phyloP scores from a whole-genome alignment of 2,113 vertebrate genomes.

The Heterotis niloticus region DNA sequence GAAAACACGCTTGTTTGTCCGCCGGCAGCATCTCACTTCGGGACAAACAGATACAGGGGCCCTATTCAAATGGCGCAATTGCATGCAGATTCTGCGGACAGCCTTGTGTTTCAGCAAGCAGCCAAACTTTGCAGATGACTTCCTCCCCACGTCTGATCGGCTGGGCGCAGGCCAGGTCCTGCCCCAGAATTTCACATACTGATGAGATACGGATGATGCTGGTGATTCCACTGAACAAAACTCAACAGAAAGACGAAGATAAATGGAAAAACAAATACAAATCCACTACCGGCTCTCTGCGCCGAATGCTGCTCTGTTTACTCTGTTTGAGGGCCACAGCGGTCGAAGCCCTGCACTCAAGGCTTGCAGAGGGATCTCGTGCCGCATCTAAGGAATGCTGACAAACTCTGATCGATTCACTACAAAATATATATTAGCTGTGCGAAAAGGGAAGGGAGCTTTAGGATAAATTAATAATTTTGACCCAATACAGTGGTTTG shows the following conservation, averaged over 20 bases:
- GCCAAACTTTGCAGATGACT: conserved; percentile 62
- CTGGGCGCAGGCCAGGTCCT: conserved; percentile 52
- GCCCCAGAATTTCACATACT: conserved; percentile 45
- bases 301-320: too few relatives aligned
- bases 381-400: too few relatives aligned
- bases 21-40: conserved; percentile 40
- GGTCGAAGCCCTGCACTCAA: too few relatives aligned
- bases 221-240: conserved; percentile 32
- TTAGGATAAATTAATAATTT: too few relatives aligned
- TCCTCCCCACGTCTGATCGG: conserved; percentile 69
- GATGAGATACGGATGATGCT: conserved; percentile 49
- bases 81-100: conserved; percentile 62
- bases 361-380: too few relatives aligned
- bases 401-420: too few relatives aligned
- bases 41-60: conserved; percentile 61
- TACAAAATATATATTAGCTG: too few relatives aligned
- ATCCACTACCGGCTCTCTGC: too few relatives aligned
- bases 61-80: conserved; percentile 33
- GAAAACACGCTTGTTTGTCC: conserved; percentile 34
- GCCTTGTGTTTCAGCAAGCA: conserved; percentile 67
- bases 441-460: too few relatives aligned
- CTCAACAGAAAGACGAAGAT: conserved; percentile 47
- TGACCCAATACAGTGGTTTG: too few relatives aligned
- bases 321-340: too few relatives aligned
- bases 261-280: too few relatives aligned